Percentiles rank a stretch among this genome's conserved stretches.
Conservation (phyloP, 2,888 invertebrate genomes). For the Trichacis sp. region DNA sequence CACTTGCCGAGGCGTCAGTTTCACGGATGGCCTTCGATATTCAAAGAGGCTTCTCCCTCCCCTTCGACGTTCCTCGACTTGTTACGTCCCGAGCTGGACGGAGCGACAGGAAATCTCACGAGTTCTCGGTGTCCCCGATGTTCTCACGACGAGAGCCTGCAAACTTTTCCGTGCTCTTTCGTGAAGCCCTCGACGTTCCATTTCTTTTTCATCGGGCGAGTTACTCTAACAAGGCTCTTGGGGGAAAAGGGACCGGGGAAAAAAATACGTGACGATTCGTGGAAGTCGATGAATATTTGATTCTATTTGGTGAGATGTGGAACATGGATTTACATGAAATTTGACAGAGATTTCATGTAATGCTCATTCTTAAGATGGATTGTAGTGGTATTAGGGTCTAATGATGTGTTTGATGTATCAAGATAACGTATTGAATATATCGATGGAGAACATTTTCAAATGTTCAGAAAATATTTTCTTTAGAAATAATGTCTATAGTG, state of each 20-base stretch:
- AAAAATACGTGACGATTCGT: neutral
- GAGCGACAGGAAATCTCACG: constrained; percentile 42
- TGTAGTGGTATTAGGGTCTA: no score
- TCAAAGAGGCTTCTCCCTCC: constrained; percentile 14
- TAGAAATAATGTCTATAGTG: no score
- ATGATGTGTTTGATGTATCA: no score
- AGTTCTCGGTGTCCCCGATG: neutral
- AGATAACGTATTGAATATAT: no score
- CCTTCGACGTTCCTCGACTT: neutral
- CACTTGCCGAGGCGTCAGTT: constrained; percentile 21
- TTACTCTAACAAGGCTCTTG: neutral
- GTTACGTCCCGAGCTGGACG: neutral
- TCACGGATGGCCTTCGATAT: constrained; percentile 21
- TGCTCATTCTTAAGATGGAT: no score
- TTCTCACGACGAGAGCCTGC: constrained; percentile 4
- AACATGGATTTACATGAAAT: no score
- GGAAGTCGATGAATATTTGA: constrained; percentile 49
- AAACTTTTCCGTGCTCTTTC: neutral
- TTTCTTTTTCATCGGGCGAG: no score
- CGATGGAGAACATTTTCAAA: no score
- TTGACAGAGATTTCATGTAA: no score
- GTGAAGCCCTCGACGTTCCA: neutral
- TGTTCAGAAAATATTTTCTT: no score
- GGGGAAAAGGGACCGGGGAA: neutral
- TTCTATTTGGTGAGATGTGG: no score